These are phyloP conservation scores for Macrochelys suwanniensis DNA, from an alignment of 2,797 vertebrate genomes.

Conservation along the genomic window DNA sequence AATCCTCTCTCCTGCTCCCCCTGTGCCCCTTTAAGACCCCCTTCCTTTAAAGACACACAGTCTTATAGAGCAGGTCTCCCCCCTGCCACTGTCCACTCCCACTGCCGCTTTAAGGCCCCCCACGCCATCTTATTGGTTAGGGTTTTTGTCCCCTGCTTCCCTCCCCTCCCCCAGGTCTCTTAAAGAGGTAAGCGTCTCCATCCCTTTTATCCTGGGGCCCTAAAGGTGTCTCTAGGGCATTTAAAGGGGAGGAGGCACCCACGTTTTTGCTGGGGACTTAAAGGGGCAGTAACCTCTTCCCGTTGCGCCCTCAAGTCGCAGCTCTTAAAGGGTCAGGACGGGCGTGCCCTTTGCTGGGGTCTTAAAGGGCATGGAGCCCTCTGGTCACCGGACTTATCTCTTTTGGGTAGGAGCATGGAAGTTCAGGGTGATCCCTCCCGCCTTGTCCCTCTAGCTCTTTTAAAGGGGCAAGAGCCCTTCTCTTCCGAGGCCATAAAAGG, in stretches of 20 bases:
- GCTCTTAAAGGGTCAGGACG: not conserved
- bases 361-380: not conserved
- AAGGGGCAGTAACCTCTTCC: not conserved
- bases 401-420: not conserved
- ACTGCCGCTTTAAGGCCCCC: not conserved
- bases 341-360: not conserved
- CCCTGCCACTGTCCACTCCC: not conserved
- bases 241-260: not conserved
- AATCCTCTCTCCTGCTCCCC: not conserved
- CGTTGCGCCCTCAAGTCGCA: not conserved
- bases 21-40: not conserved
- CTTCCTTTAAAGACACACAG: not conserved
- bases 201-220: not conserved
- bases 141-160: not conserved
- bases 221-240: not conserved
- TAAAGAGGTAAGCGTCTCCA: constrained; percentile 67
- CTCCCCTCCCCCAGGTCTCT: constrained; percentile 43
- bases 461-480: not conserved
- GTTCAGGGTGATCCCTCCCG: constrained; percentile 38
- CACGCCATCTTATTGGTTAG: not conserved
- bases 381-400: not conserved
- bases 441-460: constrained; percentile 48
- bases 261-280: not conserved
- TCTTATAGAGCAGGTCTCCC: not conserved
- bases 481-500: not conserved